Conservation (phyloP, 2,888 invertebrate species). For the Rhogogaster chlorosoma region DNA sequence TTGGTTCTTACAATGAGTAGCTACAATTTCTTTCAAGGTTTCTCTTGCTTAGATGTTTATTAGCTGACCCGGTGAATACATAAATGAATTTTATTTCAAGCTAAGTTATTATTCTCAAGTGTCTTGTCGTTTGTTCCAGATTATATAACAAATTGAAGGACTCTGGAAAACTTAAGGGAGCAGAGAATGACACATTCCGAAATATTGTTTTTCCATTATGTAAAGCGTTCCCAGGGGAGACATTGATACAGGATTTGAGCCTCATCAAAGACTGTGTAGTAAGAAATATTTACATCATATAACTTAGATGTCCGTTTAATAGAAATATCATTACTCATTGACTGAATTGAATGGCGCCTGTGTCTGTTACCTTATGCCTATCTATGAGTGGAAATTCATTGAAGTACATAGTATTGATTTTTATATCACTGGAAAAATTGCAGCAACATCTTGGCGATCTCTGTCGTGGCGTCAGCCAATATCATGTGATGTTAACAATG, state of each 20-base stretch:
- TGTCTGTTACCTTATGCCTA: background rate
- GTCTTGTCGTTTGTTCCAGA: conserved; percentile 58
- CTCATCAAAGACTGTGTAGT: conserved; percentile 72
- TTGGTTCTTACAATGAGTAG: no score
- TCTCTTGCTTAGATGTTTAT: no score
- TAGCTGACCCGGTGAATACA: background rate
- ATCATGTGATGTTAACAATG: conserved; percentile 73
- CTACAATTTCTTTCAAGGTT: no score
- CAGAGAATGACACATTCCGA: conserved; percentile 68
- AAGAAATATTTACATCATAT: conserved; percentile 51
- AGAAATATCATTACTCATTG: background rate
- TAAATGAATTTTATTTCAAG: background rate
- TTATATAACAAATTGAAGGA: conserved; percentile 72
- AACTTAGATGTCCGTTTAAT: background rate
- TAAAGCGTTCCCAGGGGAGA: conserved; percentile 71
- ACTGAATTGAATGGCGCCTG: background rate
- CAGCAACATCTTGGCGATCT: conserved; percentile 73
- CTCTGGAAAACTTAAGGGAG: conserved; percentile 66
- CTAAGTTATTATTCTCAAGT: background rate
- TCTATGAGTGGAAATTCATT: background rate
- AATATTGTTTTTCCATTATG: conserved; percentile 71
- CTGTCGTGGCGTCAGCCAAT: conserved; percentile 71
- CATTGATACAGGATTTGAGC: conserved; percentile 67
- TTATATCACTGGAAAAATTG: conserved; percentile 3
- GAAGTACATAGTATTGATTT: background rate